Evolutionary conservation across 2,113 vertebrate genomes (phyloP), one percentile per base, ranked within the genome.

Genomic region (Saguinus midas): DNA sequence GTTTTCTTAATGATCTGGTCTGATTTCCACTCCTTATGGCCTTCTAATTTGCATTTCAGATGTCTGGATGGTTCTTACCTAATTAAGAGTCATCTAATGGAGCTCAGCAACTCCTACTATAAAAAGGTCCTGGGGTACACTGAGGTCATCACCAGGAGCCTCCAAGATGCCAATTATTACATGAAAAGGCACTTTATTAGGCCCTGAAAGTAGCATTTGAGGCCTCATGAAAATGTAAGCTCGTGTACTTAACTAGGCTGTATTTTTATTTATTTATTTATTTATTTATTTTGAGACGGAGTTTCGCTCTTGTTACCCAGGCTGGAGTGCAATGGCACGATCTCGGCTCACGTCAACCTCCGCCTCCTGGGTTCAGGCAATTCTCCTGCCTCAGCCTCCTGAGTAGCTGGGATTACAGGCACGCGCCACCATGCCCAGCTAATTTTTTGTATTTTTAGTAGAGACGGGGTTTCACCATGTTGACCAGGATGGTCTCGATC

Each of bases 41-140:
- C 90, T 86, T 89, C 86, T 90, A n/a, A 87, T 96, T 94, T 96
- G 95, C 96, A 87, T 96, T 93, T 94, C 87, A 87, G 83, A 64
- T 91, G 61, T 89, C 93, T 55, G 70, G 92, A 64, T 76, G 7
- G 75, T 80, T 93, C 87, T 76, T 43, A 76, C 27, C 94, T 88
- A 95, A 95, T 97, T 96, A 96, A 90, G 76, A 57, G 52, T 55
- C 40, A 12, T 94, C 94, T 75, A 73, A 90, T 72, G 78, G 57
- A 70, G 13, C 84, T 78, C 32, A 40, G 72, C 55, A 25, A 35
- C 72, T 75, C 76, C 45, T 52, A 25, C 90, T 20, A 16, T 20
- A 25, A 85, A 81, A 55, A 27, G 50, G 48, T 92, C 81, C 87
- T 48, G 2, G 68, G 83, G 95, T 80, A 79, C 92, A 52, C 9